Conservation (phyloP, 2,888 invertebrate species). For the Sarcophaga caerulescens region DNA sequence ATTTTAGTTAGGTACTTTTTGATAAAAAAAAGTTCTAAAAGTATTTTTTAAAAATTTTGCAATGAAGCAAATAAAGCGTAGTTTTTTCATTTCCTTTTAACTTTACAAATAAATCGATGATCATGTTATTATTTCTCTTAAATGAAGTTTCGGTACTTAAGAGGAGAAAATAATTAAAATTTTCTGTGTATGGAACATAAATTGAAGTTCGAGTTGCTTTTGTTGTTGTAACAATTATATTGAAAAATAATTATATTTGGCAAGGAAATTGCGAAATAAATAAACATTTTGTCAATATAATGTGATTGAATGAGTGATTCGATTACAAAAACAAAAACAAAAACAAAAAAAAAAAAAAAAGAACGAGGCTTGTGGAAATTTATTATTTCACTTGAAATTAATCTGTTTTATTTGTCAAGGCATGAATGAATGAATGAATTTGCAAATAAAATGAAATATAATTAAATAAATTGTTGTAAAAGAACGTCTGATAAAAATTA, state of each 20-base stretch:
- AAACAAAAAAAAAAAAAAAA: neutral
- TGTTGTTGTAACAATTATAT: constrained; percentile 4
- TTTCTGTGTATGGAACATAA: neutral
- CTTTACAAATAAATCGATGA: no score
- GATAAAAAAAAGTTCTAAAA: no score
- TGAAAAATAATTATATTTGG: constrained; percentile 2
- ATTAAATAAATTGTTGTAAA: neutral
- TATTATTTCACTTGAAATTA: no score
- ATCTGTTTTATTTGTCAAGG: no score
- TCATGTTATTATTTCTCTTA: no score
- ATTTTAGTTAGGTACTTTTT: no score
- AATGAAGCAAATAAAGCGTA: no score
- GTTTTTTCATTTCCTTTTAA: no score
- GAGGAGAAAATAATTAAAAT: neutral
- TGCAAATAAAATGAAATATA: neutral
- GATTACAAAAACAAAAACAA: no score
- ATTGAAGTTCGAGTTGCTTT: neutral
- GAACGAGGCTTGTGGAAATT: neutral
- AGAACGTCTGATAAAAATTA: constrained; percentile 33
- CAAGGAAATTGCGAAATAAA: neutral
- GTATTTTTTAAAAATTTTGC: no score
- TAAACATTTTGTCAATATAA: neutral
- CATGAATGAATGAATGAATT: neutral
- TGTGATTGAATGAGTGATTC: no score
- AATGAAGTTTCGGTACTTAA: neutral